These are phyloP conservation scores for Chaetodon trifasciatus DNA, from an alignment of 2,797 vertebrate species.

Conservation along the genomic window DNA sequence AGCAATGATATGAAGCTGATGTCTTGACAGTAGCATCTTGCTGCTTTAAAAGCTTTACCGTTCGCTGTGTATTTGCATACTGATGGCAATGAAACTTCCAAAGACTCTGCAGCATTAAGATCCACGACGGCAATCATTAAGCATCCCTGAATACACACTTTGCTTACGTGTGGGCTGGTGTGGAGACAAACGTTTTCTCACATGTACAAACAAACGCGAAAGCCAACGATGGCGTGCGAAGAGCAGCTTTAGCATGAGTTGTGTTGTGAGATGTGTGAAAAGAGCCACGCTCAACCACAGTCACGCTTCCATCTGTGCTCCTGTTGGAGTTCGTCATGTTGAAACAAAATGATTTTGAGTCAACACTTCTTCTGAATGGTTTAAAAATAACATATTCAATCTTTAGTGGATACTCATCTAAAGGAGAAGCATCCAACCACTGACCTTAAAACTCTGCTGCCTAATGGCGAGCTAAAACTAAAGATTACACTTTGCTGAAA, in stretches of 20 bases:
- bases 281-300: slow-evolving; percentile 14
- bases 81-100: slow-evolving; percentile 25
- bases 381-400: neutral
- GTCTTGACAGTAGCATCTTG: slow-evolving; percentile 33
- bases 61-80: slow-evolving; percentile 39
- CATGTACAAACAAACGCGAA: slow-evolving; percentile 24
- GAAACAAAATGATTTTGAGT: slow-evolving; percentile 7
- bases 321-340: slow-evolving; percentile 35
- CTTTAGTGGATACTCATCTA: neutral
- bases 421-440: neutral
- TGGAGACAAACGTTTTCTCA: slow-evolving; percentile 27
- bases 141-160: slow-evolving; percentile 31
- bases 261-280: slow-evolving; percentile 6
- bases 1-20: slow-evolving; percentile 39
- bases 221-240: slow-evolving; percentile 1
- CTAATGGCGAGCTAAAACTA: neutral
- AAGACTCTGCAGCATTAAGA: slow-evolving; percentile 25
- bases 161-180: slow-evolving; percentile 26
- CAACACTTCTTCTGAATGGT: neutral
- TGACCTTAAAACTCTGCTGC: neutral
- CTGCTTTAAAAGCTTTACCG: slow-evolving; percentile 41
- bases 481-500: neutral
- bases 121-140: slow-evolving; percentile 20
- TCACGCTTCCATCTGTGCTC: slow-evolving; percentile 45
- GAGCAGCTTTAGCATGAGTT: slow-evolving; percentile 12